Percentiles rank a stretch among this genome's conserved stretches.
Conservation (phyloP, 2,797 vertebrate species). For the Sitta carolinensis region DNA sequence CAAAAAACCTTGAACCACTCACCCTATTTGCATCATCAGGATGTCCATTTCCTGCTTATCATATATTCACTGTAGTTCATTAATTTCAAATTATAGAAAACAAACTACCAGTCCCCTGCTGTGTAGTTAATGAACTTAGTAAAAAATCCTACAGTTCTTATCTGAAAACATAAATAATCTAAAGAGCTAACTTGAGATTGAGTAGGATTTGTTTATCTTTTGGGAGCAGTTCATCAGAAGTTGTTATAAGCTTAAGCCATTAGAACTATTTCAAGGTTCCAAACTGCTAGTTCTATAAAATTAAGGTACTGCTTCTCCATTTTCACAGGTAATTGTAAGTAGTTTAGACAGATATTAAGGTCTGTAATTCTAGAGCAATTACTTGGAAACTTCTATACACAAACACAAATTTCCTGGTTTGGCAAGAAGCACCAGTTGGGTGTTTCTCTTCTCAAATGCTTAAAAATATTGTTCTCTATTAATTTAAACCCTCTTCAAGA, state of each 20-base stretch:
- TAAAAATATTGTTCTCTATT: background rate
- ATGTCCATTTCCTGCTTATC: background rate
- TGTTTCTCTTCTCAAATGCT: background rate
- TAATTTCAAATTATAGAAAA: conserved; percentile 40
- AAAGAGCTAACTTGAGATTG: background rate
- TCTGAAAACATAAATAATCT: background rate
- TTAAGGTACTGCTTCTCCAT: background rate
- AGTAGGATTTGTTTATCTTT: background rate
- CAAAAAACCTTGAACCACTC: background rate
- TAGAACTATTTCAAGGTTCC: background rate
- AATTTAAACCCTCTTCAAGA: background rate
- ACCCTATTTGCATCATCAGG: background rate
- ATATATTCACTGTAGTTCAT: background rate
- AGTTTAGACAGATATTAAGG: background rate
- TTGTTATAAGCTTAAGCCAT: background rate
- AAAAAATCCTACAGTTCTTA: background rate
- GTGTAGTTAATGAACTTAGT: background rate
- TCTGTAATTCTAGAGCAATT: background rate
- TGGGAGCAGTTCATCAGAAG: background rate
- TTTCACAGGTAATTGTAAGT: background rate
- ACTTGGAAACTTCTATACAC: background rate
- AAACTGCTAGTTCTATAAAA: conserved; percentile 3
- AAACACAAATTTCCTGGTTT: background rate
- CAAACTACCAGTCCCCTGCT: background rate
- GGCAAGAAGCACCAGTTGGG: background rate